These are phyloP conservation scores for Oceanodroma tethys DNA, from an alignment of 2,113 vertebrate species.

Conservation along the genomic window DNA sequence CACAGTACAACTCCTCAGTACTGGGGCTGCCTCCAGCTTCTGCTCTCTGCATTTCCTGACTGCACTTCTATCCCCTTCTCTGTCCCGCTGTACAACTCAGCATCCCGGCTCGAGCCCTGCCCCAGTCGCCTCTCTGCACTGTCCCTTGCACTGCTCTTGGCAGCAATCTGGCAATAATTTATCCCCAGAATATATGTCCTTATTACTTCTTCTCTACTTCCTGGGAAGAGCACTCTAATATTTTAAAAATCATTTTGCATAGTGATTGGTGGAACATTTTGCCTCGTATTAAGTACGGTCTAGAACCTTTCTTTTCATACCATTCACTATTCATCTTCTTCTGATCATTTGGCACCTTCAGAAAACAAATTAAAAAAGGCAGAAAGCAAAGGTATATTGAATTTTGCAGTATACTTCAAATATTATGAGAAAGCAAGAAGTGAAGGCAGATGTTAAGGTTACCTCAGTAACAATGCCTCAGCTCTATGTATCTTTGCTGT, in stretches of 20 bases:
- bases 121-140: accelerated
- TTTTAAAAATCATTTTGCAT: background rate
- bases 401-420: background rate
- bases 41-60: background rate
- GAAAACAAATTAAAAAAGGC: background rate
- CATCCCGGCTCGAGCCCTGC: background rate
- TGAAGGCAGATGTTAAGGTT: background rate
- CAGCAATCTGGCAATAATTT: background rate
- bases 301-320: background rate
- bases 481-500: background rate
- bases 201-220: background rate
- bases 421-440: background rate
- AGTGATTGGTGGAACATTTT: background rate
- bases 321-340: background rate
- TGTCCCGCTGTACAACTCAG: background rate
- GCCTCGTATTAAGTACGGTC: background rate
- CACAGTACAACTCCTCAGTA: background rate
- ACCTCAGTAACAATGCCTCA: background rate
- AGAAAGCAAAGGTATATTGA: background rate
- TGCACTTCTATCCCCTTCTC: background rate
- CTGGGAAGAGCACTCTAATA: background rate
- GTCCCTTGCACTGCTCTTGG: background rate
- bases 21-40: background rate
- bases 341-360: background rate
- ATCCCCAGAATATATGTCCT: background rate